phyloP scores from a whole-genome alignment of 2,888 invertebrate species.

The Malthinus seriepunctatus region DNA sequence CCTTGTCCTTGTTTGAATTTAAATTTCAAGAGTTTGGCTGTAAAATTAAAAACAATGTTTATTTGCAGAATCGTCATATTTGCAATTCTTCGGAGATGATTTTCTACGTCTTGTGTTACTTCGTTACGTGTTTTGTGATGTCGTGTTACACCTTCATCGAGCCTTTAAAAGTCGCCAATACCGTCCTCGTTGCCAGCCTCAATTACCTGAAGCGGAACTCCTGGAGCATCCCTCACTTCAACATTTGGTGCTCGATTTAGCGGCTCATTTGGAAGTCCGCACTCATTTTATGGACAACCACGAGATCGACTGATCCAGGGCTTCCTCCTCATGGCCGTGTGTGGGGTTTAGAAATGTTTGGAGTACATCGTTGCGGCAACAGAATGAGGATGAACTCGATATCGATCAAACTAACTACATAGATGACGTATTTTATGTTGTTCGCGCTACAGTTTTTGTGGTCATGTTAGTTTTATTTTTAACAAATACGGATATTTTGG shows the following conservation, averaged over 20 bases:
- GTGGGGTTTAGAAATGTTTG: slow-evolving; percentile 46
- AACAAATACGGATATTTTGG: slow-evolving; percentile 13
- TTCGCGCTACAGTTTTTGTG: slow-evolving; percentile 19
- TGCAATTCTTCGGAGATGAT: slow-evolving; percentile 94
- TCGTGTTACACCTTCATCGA: slow-evolving; percentile 85
- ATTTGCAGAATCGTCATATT: slow-evolving; percentile 65
- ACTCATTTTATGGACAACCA: slow-evolving; percentile 67
- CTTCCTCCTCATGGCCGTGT: slow-evolving; percentile 56
- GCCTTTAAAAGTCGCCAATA: slow-evolving; percentile 83
- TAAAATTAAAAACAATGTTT: too few relatives aligned
- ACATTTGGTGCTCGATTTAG: slow-evolving; percentile 81
- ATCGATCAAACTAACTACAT: slow-evolving; percentile 13
- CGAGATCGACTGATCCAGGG: slow-evolving; percentile 66
- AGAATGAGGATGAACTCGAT: slow-evolving; percentile 44
- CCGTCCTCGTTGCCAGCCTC: slow-evolving; percentile 83
- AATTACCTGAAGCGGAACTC: slow-evolving; percentile 84
- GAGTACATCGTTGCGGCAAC: slow-evolving; percentile 39
- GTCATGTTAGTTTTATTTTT: slow-evolving; percentile 15
- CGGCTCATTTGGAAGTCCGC: slow-evolving; percentile 81
- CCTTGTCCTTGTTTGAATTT: too few relatives aligned
- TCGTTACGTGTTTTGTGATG: slow-evolving; percentile 92
- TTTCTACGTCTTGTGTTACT: slow-evolving; percentile 86
- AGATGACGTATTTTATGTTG: slow-evolving; percentile 16
- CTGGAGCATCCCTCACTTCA: slow-evolving; percentile 81
- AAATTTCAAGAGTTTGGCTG: too few relatives aligned